Evolutionary conservation across 1,140 invertebrate species (phyloP), one percentile per base, ranked within the genome.

Genomic region (Bicyclus anynana): DNA sequence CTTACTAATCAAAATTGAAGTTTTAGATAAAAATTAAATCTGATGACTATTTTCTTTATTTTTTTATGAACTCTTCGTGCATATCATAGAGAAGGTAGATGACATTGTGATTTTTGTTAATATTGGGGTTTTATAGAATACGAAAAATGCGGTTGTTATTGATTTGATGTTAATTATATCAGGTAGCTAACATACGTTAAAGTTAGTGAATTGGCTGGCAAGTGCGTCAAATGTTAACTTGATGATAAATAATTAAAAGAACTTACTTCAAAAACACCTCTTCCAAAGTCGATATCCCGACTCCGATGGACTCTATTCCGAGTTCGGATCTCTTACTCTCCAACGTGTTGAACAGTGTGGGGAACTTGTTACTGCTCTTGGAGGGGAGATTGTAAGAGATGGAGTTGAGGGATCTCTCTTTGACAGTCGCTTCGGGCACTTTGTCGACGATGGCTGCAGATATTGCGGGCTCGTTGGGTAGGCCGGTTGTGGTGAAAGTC

Each of bases 201-300:
- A n/a, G n/a, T n/a, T n/a, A n/a, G n/a, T n/a, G n/a, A n/a, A n/a
- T n/a, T n/a, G n/a, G n/a, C n/a, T n/a, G n/a, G n/a, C n/a, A n/a
- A n/a, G n/a, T n/a, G n/a, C 23, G 23, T 4, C 23, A 7, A 23
- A 23, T 23, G 23, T 23, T n/a, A n/a, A n/a, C n/a, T n/a, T n/a
- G n/a, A 23, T 23, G 23, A 23, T 23, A 7, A 7, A 7, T 4
- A 2, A 23, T 4, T 23, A 23, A 4, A 23, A 9, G 23, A 37
- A 77, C 89, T 86, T 84, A 95, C 94, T 92, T 95, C 13, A 97
- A 75, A 74, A 97, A 97, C 7, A 97, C 95, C 87, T 97, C 95
- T 76, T 97, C 96, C 69, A 97, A 90, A 0, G 95, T 96, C 6
- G 95, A 95, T 2, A 95, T 91, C 0, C 94, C 94, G 0, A 96